Evolutionary conservation across 2,797 vertebrate genomes (phyloP).

Genomic region (Thaleichthys pacificus): DNA sequence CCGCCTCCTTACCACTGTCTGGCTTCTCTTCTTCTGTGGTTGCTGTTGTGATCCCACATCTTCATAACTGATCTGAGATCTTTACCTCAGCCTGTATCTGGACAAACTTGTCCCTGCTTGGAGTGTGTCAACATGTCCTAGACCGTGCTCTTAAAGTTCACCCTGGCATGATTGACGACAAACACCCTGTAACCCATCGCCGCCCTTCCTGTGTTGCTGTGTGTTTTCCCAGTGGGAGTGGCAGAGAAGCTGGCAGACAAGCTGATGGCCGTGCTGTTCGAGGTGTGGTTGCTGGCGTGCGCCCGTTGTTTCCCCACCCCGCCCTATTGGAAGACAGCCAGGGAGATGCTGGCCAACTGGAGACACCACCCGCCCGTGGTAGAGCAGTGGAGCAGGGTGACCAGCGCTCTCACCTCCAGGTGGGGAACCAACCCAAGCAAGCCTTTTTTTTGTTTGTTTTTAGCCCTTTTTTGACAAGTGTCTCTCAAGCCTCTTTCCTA

Average conservation of each 20-base stretch:
- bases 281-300: slow-evolving; percentile 94
- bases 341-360: slow-evolving; percentile 97
- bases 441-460: too few relatives aligned
- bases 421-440: slow-evolving; percentile 49
- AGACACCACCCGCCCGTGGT: slow-evolving; percentile 96
- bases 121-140: too few relatives aligned
- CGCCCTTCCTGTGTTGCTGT: not conserved
- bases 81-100: not conserved
- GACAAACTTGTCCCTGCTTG: not conserved
- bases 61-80: not conserved
- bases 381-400: slow-evolving; percentile 95
- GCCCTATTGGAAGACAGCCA: slow-evolving; percentile 95
- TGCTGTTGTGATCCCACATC: not conserved
- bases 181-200: too few relatives aligned
- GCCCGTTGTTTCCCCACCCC: slow-evolving; percentile 93
- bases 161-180: too few relatives aligned
- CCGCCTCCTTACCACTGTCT: not conserved
- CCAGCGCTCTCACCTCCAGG: slow-evolving; percentile 95
- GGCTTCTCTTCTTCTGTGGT: not conserved
- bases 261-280: slow-evolving; percentile 91
- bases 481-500: too few relatives aligned
- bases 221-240: slow-evolving; percentile 80
- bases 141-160: too few relatives aligned
- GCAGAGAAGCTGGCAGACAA: slow-evolving; percentile 93
- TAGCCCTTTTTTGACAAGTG: too few relatives aligned